Evolutionary conservation across 2,888 invertebrate species (phyloP), one percentile per base, ranked within the genome.

Genomic region (Plutella xylostella): DNA sequence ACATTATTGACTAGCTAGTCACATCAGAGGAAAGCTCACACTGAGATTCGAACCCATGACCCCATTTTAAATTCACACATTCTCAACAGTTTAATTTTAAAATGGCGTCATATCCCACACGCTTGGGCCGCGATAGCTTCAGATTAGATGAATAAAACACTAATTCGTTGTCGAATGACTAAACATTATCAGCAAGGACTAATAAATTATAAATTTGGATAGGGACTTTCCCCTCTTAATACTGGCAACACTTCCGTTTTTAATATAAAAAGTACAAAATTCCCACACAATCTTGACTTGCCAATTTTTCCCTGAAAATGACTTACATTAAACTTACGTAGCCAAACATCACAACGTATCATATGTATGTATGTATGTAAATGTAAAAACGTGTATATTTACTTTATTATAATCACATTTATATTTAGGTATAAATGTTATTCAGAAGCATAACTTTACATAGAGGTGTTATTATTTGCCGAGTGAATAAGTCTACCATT

Each of bases 1-100:
- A 72, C 66, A 68, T 42, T 61, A 61, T 65, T 77, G 80, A 80
- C 80, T 80, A 80, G 80, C 72, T 63, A 63, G 77, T 69, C 77
- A 70, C 63, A 55, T 69, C 71, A 65, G 65, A 57, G 72, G 72
- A 70, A 63, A 68, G 59, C 66, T 55, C 55, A 60, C 56, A 37
- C 48, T 51, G 72, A 74, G 71, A 73, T 68, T 74, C 68, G 65
- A 49, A 49, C 48, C 65, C 72, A 56, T 61, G 56, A 38, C 55
- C 48, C 48, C 50, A 58, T 53, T 56, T 62, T 55, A 59, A 57
- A 67, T 45, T 37, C 48, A 43, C 42, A 43, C 38, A 45, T n/a
- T 28, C 28, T n/a, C 3, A 28, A 4, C 3, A 28, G n/a, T n/a
- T n/a, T n/a, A n/a, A n/a, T n/a, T n/a, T n/a, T n/a, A n/a, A n/a